Base-by-base conservation (phyloP, 2,888 invertebrate genomes). In the Athalia circularis region DNA sequence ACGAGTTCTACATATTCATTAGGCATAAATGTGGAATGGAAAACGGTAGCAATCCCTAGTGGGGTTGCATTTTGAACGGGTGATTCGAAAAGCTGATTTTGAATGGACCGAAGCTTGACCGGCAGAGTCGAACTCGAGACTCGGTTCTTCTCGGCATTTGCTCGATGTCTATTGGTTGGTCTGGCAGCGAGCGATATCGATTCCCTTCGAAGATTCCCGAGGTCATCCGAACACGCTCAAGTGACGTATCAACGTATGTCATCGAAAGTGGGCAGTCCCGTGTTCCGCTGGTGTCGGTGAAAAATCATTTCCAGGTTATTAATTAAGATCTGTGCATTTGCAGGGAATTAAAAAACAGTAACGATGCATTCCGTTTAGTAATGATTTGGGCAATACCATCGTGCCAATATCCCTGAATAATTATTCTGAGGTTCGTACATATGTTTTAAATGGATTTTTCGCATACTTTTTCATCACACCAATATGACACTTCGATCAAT, bases 171-270 rank as follows among this genome's bases (percentile, higher is more conserved):
- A 48, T 65, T 54, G 11, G 43, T 57, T 70, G 54, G 3, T 5
- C 47, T 59, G 43, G 54, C 79, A 77, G 75, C 76, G 79, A 79
- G 81, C 65, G 9, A 43, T 88, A 88, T 88, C 88, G 88, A 88
- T 88, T 87, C 82, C 80, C 80, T 65, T 84, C 87, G 87, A 86
- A 86, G 83, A 84, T 83, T 82, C 65, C 80, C 88, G 88, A 84
- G 79, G 65, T 76, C 68, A 75, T 65, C 84, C 85, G 85, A 86
- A 79, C 77, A 76, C 79, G 80, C 79, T 65, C 79, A 86, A 85
- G 83, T 85, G 85, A 85, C 85, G 81, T 84, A 83, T 75, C 29
- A 29, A 29, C 29, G 29, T 29, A 29, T 29, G 72, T 78, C 82
- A 83, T 82, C 82, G 77, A 82, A 81, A 82, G 84, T 82, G 82